phyloP scores from a whole-genome alignment of 2,113 vertebrate genomes.

The Coregonus clupeaformis region DNA sequence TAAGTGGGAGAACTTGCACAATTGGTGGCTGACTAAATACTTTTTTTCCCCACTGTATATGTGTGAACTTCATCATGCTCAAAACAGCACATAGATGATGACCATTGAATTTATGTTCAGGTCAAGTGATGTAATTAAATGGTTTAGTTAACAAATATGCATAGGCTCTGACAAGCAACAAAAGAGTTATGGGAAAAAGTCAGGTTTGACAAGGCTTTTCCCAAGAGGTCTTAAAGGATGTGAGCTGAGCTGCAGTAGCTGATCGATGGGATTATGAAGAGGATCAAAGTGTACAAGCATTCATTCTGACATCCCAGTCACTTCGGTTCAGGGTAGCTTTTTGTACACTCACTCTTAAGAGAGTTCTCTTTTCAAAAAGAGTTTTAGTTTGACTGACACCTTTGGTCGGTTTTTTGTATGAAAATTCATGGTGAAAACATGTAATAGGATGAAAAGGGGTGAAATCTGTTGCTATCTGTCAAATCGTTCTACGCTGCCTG shows the following conservation, averaged over 20 bases:
- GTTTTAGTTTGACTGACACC: conserved; percentile 54
- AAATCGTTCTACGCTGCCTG: neutral
- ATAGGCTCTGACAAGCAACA: neutral
- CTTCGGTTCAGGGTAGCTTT: conserved; percentile 31
- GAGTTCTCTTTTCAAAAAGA: conserved; percentile 26
- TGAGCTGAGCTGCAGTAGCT: neutral
- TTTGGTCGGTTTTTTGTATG: conserved; percentile 37
- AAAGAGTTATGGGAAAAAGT: neutral
- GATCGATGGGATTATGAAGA: no score
- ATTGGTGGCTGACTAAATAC: no score
- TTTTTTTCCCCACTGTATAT: no score
- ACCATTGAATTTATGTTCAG: neutral
- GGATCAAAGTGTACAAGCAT: conserved; percentile 19
- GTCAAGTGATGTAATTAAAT: neutral
- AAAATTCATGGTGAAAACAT: no score
- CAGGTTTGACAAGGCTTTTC: no score
- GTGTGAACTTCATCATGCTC: neutral
- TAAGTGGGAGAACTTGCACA: no score
- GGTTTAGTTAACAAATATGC: neutral
- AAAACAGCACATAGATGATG: neutral
- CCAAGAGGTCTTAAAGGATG: conserved; percentile 20
- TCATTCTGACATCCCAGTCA: conserved; percentile 56
- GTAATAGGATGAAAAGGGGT: neutral
- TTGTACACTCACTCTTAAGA: conserved; percentile 37
- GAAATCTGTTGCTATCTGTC: neutral